Conservation (phyloP, 2,797 vertebrate genomes). For the Ispidina lecontei region DNA sequence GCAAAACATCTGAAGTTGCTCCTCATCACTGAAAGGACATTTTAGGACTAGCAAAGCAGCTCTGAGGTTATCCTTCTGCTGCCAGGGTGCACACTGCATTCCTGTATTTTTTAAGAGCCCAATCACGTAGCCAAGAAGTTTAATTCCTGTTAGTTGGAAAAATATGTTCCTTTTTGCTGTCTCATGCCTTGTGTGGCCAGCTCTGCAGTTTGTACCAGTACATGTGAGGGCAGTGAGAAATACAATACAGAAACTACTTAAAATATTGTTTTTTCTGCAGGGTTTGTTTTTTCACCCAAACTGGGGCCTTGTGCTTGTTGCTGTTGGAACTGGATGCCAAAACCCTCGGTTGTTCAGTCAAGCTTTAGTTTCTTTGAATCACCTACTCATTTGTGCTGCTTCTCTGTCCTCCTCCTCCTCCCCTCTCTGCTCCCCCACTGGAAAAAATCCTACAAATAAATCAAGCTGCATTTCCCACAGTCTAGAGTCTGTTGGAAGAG, state of each 20-base stretch:
- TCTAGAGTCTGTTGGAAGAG: not conserved
- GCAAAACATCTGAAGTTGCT: not conserved
- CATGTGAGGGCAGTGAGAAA: not conserved
- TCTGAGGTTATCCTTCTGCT: not conserved
- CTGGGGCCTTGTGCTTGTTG: not conserved
- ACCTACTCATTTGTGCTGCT: not conserved
- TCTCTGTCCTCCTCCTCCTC: not conserved
- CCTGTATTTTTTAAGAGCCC: not conserved
- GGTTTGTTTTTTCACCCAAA: not conserved
- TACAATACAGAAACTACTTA: not conserved
- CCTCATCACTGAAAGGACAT: not conserved
- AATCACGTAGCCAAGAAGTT: not conserved
- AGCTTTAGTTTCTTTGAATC: not conserved
- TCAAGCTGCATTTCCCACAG: not conserved
- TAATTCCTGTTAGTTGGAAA: not conserved
- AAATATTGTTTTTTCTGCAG: not conserved
- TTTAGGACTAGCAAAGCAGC: not conserved
- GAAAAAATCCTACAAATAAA: constrained; percentile 32
- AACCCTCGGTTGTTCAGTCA: not conserved
- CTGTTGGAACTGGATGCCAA: not conserved
- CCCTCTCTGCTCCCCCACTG: not conserved
- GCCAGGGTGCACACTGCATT: not conserved
- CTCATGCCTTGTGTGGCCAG: not conserved
- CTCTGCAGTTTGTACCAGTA: not conserved
- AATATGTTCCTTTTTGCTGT: not conserved